Evolutionary conservation across 2,797 vertebrate species (phyloP), one percentile per base, ranked within the genome.

Genomic region (Malacoctenus gilli): DNA sequence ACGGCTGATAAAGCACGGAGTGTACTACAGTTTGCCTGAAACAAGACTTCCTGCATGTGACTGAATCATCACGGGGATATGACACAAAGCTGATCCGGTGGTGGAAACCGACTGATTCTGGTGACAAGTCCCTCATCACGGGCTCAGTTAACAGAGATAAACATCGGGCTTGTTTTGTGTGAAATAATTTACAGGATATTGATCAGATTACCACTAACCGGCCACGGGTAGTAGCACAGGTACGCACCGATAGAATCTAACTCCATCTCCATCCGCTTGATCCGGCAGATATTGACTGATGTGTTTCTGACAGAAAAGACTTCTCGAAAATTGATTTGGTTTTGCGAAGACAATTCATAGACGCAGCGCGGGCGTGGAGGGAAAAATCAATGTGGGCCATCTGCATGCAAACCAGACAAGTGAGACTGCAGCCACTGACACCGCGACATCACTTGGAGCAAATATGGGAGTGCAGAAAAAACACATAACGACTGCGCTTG

Each of bases 271-370:
- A 42, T 59, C 57, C 14, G 46, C 59, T 59, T 52, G 31, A 72
- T 58, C 20, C n/a, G 28, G 50, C 16, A 60, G 35, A 51, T 32
- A 22, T 25, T 82, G n/a, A 87, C 58, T 54, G 68, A 80, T 44
- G 43, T 70, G 64, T 68, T 77, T 59, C 34, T 61, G 57, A 52
- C 4, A 68, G 38, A 52, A 53, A 74, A 36, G 37, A 63, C 50
- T 20, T 54, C 3, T 12, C 35, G 49, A 48, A 54, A 82, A 90
- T 83, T 67, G 68, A 86, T 87, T 89, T 60, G 1, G 70, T 80
- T 85, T 75, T 72, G 49, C 80, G 84, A 84, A 83, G 65, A 85
- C 73, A 80, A 82, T 76, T 74, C 58, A 68, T 70, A 84, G 47
- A 66, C 69, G 51, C 51, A 68, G 68, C 50, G 37, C 52, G 72